Base-by-base conservation (phyloP, 2,888 invertebrate genomes). In the Cylloceria caligata region DNA sequence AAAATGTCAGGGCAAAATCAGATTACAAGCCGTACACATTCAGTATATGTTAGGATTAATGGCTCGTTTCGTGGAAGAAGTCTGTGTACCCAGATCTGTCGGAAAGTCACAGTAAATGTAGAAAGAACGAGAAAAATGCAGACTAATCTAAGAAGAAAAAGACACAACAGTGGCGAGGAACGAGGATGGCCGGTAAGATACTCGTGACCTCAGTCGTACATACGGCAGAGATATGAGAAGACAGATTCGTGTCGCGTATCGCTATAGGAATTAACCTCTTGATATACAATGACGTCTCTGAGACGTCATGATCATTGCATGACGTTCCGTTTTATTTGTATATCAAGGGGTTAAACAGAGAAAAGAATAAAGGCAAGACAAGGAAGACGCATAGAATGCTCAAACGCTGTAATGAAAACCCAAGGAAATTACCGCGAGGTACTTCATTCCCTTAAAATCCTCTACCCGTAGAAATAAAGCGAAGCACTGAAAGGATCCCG, bases 361-460 rank as follows among this genome's bases (percentile, higher is more conserved):
- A 34, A 11, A 34, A 19, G 24, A 34, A 57, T 21, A 45, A 42
- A 9, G 68, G 65, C 47, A 62, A 39, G 19, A 60, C 16, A 62
- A 57, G 69, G 65, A 57, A 78, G 55, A 57, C 19, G 74, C 30
- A 64, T 39, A 36, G 71, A 67, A 72, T 49, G 81, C 62, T 81
- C 64, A 74, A 78, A 68, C 74, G 71, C 71, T 79, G 81, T 85
- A 85, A 85, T 85, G 84, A 84, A 85, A 85, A 82, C 76, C 78
- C 80, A 84, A 78, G 73, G 81, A 80, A 84, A 85, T 84, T 83
- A 84, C 80, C 78, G 69, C 45, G 72, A 81, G 74, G 83, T 79
- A 85, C 81, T 85, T 85, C 80, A 84, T 85, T 85, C 79, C 81
- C 84, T 85, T 85, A 85, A 85, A 82, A 80, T 73, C 77, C 68